Conservation (phyloP, 2,113 vertebrate species). For the Amazona guildingii region DNA sequence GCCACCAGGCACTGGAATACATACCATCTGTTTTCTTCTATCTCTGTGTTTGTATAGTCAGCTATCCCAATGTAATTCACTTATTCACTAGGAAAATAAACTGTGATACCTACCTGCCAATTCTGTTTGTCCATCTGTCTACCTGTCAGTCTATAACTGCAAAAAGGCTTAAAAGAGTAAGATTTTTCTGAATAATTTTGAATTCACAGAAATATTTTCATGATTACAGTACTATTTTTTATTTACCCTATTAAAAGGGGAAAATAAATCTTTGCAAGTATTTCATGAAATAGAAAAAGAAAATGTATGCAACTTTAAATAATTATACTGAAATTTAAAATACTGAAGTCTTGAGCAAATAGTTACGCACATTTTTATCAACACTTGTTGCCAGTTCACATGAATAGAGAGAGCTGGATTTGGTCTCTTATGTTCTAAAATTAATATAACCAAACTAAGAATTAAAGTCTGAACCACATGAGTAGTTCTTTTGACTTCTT, state of each 20-base stretch:
- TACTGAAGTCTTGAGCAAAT: not conserved
- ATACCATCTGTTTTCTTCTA: constrained; percentile 47
- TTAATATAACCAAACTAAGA: not conserved
- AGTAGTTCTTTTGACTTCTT: not conserved
- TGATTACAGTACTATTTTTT: not conserved
- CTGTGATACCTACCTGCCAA: constrained; percentile 13
- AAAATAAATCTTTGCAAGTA: not conserved
- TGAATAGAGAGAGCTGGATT: not conserved
- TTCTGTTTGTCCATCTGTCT: constrained; percentile 38
- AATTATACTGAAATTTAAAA: not conserved
- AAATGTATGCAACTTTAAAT: not conserved
- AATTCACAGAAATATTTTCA: not conserved
- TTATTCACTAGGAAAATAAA: constrained; percentile 41
- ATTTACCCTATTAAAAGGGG: not conserved
- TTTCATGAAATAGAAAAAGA: not conserved
- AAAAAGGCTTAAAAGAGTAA: not conserved
- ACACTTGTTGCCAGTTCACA: not conserved
- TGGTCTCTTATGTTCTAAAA: not conserved
- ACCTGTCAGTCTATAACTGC: not conserved
- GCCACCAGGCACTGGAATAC: not conserved
- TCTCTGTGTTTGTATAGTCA: constrained; percentile 21
- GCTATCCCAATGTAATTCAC: constrained; percentile 5
- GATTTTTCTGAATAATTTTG: not conserved
- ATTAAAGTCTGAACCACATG: not conserved
- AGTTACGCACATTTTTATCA: not conserved